Evolutionary conservation across 2,113 vertebrate species (phyloP).

Genomic region (Edolisoma coerulescens): DNA sequence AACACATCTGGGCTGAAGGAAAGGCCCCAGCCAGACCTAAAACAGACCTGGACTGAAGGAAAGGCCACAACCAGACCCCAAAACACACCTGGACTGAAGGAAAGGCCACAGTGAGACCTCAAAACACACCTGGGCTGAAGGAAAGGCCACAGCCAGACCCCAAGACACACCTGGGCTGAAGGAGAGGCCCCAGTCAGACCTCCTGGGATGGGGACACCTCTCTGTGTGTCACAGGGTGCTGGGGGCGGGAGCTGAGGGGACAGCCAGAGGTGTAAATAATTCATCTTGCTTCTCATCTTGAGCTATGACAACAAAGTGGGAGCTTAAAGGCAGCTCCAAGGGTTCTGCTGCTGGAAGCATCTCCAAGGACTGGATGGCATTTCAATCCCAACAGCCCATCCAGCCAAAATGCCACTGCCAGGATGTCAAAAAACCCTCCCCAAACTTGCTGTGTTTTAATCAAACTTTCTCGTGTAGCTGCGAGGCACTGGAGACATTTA

Average conservation of each 20-base stretch:
- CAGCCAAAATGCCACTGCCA: background rate
- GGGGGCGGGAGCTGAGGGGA: background rate
- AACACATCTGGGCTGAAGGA: background rate
- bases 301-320: background rate
- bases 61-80: fast-evolving
- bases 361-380: background rate
- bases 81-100: background rate
- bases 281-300: background rate
- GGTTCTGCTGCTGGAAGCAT: background rate
- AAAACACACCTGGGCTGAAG: background rate
- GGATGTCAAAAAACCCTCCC: background rate
- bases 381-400: background rate
- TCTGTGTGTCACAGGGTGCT: background rate
- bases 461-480: background rate
- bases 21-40: fast-evolving
- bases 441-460: background rate
- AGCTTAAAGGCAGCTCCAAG: background rate
- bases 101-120: fast-evolving
- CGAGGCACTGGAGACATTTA: background rate
- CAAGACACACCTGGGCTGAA: background rate
- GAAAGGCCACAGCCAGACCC: fast-evolving
- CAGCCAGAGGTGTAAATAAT: background rate
- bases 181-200: background rate
- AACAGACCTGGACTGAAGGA: background rate
- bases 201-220: background rate